phyloP scores from a whole-genome alignment of 2,888 invertebrate genomes.

The Drosophila atripex region DNA sequence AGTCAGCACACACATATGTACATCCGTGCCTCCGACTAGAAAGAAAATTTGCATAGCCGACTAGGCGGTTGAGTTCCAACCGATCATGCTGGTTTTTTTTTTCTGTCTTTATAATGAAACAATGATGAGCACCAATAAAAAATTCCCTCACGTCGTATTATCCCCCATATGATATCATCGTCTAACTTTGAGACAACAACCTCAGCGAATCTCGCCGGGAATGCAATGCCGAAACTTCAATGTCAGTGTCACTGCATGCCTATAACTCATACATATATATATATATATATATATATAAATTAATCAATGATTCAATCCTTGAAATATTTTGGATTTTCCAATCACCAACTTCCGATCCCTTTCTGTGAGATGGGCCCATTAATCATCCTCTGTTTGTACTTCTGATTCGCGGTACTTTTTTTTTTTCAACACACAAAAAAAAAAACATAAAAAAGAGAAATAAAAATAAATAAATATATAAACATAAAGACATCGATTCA shows the following conservation, averaged over 20 bases:
- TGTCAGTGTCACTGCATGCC: constrained; percentile 35
- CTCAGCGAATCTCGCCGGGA: constrained; percentile 18
- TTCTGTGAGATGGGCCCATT: constrained; percentile 16
- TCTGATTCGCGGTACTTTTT: constrained; percentile 50
- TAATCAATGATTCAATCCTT: constrained; percentile 5
- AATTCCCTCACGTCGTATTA: constrained; percentile 63
- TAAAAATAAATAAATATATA: constrained; percentile 5
- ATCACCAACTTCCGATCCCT: constrained; percentile 13
- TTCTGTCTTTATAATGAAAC: constrained; percentile 19
- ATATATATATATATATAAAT: constrained; percentile 17
- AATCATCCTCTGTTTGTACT: constrained; percentile 54
- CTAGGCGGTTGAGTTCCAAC: constrained; percentile 23
- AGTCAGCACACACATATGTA: constrained; percentile 21
- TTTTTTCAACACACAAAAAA: not conserved
- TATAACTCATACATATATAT: constrained; percentile 1
- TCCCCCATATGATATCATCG: constrained; percentile 65
- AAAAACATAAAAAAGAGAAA: not conserved
- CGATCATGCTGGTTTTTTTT: constrained; percentile 8
- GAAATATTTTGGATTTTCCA: constrained; percentile 8
- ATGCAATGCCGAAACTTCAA: constrained; percentile 44
- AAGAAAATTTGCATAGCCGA: constrained; percentile 39
- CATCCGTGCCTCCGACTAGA: constrained; percentile 16
- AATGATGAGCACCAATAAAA: constrained; percentile 72
- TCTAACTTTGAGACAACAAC: constrained; percentile 51
- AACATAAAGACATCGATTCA: constrained; percentile 15